These are phyloP conservation scores for Scrobipalpa costella DNA, from an alignment of 2,888 invertebrate genomes.

Conservation along the genomic window DNA sequence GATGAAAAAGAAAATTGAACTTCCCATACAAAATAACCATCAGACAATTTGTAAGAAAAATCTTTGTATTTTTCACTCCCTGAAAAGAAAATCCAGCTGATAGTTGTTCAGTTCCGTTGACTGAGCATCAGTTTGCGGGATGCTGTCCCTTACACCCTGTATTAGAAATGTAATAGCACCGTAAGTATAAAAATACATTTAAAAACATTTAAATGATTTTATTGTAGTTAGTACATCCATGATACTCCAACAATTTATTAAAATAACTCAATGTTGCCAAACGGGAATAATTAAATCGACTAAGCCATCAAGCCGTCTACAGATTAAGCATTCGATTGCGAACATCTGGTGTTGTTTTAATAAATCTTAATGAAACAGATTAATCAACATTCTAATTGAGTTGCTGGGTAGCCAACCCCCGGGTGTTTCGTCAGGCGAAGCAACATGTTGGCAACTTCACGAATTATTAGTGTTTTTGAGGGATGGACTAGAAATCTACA, in stretches of 20 bases:
- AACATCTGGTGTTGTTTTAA: conserved; percentile 21
- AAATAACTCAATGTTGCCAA: neutral
- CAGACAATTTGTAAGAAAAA: no score
- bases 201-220: no score
- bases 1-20: no score
- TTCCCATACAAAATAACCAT: no score
- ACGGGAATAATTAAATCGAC: neutral
- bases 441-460: conserved; percentile 55
- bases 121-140: no score
- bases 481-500: neutral
- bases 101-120: no score
- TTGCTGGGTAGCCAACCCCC: conserved; percentile 24
- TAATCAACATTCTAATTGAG: conserved; percentile 31
- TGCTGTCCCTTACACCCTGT: no score
- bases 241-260: neutral
- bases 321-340: neutral
- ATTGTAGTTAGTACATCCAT: no score
- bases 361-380: conserved; percentile 30
- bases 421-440: conserved; percentile 41
- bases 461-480: conserved; percentile 51
- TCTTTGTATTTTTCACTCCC: no score
- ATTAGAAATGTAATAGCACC: no score
- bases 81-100: no score
- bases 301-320: conserved; percentile 1
- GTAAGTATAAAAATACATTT: no score